These are phyloP conservation scores for Geococcyx californianus DNA, from an alignment of 2,113 vertebrate genomes.

Conservation along the genomic window DNA sequence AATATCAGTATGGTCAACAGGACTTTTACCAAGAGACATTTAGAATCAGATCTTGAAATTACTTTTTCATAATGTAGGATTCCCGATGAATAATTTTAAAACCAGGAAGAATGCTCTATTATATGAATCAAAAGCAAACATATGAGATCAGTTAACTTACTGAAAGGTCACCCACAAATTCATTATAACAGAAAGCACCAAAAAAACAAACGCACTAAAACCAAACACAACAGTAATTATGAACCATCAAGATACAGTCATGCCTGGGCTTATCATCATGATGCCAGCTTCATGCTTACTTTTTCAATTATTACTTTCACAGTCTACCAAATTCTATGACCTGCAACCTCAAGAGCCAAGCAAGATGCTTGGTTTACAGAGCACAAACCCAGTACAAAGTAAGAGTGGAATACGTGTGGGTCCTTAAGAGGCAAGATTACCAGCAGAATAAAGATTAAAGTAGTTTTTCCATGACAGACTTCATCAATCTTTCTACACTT, in stretches of 20 bases:
- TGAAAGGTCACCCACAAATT: background rate
- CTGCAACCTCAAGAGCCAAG: background rate
- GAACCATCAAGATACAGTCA: background rate
- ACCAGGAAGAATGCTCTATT: background rate
- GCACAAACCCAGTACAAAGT: background rate
- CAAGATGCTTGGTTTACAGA: background rate
- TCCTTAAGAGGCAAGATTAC: background rate
- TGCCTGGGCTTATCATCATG: background rate
- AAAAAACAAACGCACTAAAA: background rate
- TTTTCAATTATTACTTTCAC: background rate
- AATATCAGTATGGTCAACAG: background rate
- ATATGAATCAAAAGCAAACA: background rate
- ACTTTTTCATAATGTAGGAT: background rate
- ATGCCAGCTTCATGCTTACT: background rate
- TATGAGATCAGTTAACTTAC: background rate
- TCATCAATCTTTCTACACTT: slow-evolving; percentile 8
- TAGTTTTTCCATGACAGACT: slow-evolving; percentile 18
- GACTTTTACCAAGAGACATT: background rate
- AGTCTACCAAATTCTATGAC: background rate
- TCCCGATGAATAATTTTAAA: background rate
- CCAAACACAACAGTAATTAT: background rate
- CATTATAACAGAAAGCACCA: background rate
- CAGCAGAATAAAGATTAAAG: slow-evolving; percentile 29
- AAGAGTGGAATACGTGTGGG: background rate
- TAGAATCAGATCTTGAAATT: background rate